Conservation (phyloP, 2,113 vertebrate genomes). For the Nothobranchius kuhntae region DNA sequence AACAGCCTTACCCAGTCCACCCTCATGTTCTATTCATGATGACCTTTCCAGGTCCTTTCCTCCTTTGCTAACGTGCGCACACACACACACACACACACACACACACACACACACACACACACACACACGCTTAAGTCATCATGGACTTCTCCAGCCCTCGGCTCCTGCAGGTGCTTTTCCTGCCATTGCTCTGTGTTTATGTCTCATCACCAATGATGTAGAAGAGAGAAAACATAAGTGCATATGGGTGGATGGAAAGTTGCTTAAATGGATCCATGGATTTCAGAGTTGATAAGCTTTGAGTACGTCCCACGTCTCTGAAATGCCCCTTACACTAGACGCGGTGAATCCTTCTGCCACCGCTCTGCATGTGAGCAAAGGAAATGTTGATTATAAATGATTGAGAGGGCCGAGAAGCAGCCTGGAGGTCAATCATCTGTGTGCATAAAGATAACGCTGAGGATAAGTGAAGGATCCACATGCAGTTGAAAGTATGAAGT, state of each 20-base stretch:
- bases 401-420: conserved; percentile 12
- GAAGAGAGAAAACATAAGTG: background rate
- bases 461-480: conserved; percentile 1
- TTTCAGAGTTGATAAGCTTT: background rate
- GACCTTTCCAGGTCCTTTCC: conserved; percentile 70
- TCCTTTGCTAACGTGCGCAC: background rate
- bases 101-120: conserved; percentile 13
- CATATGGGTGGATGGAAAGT: background rate
- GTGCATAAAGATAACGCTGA: background rate
- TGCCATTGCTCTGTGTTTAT: conserved; percentile 19
- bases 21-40: conserved; percentile 85
- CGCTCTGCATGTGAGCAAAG: background rate
- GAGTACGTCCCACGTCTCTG: background rate
- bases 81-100: too few species aligned
- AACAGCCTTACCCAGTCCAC: conserved; percentile 51
- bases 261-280: background rate
- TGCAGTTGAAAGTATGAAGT: background rate
- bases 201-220: conserved; percentile 1
- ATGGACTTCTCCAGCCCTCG: conserved; percentile 26
- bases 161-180: conserved; percentile 28
- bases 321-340: conserved; percentile 2
- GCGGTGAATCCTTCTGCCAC: background rate
- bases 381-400: conserved; percentile 24
- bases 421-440: conserved; percentile 16
- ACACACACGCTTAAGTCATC: conserved; percentile 14